phyloP scores from a whole-genome alignment of 2,113 vertebrate species.

The Malurus alboscapulatus region DNA sequence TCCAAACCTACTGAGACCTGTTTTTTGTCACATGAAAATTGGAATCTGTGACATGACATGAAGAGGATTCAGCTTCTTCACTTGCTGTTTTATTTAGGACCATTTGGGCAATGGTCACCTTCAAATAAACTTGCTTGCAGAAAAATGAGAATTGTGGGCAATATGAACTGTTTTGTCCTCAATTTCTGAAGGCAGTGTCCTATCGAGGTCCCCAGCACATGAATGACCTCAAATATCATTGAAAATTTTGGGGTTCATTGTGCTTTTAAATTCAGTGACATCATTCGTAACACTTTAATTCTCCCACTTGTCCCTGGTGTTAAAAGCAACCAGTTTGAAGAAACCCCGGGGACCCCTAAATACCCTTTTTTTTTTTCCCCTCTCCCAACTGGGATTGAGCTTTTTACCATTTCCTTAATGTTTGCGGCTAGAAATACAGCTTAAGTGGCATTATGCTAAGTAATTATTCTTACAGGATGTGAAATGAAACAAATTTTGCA shows the following conservation, averaged over 20 bases:
- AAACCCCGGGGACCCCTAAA: neutral
- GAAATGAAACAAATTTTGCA: conserved; percentile 80
- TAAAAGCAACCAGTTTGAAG: neutral
- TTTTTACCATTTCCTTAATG: conserved; percentile 68
- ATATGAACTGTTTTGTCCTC: neutral
- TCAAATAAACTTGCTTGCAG: neutral
- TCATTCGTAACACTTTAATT: neutral
- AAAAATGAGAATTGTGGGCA: neutral
- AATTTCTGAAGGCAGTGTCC: neutral
- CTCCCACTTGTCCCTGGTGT: neutral
- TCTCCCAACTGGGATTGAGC: conserved; percentile 49
- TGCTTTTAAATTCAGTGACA: neutral
- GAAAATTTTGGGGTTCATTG: neutral
- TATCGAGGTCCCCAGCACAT: rapidly evolving
- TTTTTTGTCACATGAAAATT: neutral
- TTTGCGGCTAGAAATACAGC: conserved; percentile 76
- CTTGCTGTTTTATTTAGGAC: neutral
- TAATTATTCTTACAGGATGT: conserved; percentile 80
- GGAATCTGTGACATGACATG: neutral
- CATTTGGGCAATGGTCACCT: neutral
- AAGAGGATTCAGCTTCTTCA: neutral
- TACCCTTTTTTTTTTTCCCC: neutral
- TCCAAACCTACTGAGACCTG: neutral
- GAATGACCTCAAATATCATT: neutral
- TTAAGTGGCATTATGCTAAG: conserved; percentile 82